Conservation (phyloP, 2,797 vertebrate genomes). For the Selene dorsalis region DNA sequence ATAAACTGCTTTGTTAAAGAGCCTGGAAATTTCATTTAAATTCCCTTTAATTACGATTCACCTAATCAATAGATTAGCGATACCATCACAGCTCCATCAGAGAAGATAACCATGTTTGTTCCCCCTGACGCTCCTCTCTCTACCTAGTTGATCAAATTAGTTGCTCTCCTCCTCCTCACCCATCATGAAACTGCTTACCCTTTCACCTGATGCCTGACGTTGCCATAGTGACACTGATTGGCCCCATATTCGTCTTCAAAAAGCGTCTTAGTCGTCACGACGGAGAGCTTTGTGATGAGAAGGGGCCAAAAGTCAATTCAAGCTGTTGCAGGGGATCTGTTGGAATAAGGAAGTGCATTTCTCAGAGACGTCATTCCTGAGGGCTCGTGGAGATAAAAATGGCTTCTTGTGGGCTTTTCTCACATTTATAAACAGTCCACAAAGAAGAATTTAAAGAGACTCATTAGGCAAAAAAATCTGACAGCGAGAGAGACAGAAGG, state of each 20-base stretch:
- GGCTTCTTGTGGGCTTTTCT: background rate
- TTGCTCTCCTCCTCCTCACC: slow-evolving; percentile 47
- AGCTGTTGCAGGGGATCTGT: slow-evolving; percentile 2
- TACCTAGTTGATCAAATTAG: slow-evolving; percentile 68
- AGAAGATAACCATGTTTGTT: slow-evolving; percentile 56
- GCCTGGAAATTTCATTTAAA: slow-evolving; percentile 43
- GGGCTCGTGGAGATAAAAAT: slow-evolving; percentile 5
- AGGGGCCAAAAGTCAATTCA: slow-evolving; percentile 39
- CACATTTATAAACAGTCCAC: slow-evolving; percentile 11
- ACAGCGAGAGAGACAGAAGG: slow-evolving; percentile 30
- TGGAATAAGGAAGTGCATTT: slow-evolving; percentile 19
- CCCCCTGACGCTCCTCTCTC: slow-evolving; percentile 28
- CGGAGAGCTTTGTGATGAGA: slow-evolving; percentile 49
- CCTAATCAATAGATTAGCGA: slow-evolving; percentile 57
- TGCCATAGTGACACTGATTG: slow-evolving; percentile 80
- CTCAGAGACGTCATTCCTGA: slow-evolving; percentile 12
- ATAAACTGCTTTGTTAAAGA: slow-evolving; percentile 33
- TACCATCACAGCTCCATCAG: slow-evolving; percentile 44
- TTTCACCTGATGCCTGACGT: slow-evolving; percentile 79
- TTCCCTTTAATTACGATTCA: slow-evolving; percentile 46
- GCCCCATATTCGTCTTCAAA: slow-evolving; percentile 70
- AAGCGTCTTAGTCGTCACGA: slow-evolving; percentile 43
- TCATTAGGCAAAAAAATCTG: slow-evolving; percentile 13
- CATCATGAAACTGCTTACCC: slow-evolving; percentile 65
- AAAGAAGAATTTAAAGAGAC: slow-evolving; percentile 32